A percentile compares a stretch with the other conserved stretches of the same genome.
phyloP scores from a whole-genome alignment of 2,888 invertebrate genomes.

The Cryptocephalus moraei region DNA sequence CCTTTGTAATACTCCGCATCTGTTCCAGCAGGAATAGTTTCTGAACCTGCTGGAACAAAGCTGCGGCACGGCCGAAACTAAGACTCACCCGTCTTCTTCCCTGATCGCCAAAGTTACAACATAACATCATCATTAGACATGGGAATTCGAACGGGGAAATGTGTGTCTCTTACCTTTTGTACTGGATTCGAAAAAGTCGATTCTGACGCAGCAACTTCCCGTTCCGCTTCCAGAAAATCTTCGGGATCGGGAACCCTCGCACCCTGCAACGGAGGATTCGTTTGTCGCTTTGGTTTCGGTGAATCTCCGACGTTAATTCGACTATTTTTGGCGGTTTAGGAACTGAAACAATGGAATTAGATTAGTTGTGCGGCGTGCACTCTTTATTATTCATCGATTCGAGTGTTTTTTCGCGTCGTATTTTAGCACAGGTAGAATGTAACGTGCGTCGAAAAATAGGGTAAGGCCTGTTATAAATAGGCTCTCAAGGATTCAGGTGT shows the following conservation, averaged over 20 bases:
- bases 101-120: too few species aligned
- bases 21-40: too few species aligned
- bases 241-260: slow-evolving; percentile 67
- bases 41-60: too few species aligned
- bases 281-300: slow-evolving; percentile 13
- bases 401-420: too few species aligned
- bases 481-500: slow-evolving; percentile 25
- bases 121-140: too few species aligned
- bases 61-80: too few species aligned
- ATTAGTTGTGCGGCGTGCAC: too few species aligned
- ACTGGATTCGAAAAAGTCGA: slow-evolving; percentile 48
- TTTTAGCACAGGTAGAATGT: too few species aligned
- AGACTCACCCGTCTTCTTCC: too few species aligned
- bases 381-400: too few species aligned
- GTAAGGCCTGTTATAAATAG: slow-evolving; percentile 27
- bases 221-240: slow-evolving; percentile 75
- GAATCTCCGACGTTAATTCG: slow-evolving; percentile 11
- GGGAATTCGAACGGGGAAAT: too few species aligned
- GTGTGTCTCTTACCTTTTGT: slow-evolving; percentile 43
- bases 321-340: slow-evolving; percentile 20
- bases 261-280: slow-evolving; percentile 65
- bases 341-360: slow-evolving; percentile 21
- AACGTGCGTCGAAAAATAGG: slow-evolving; percentile 15
- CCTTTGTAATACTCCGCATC: too few species aligned
- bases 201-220: slow-evolving; percentile 52